A percentile compares a stretch with the other conserved stretches of the same genome.
These are phyloP conservation scores for Chymomyza procnemis DNA, from an alignment of 2,888 invertebrate genomes.

Conservation along the genomic window DNA sequence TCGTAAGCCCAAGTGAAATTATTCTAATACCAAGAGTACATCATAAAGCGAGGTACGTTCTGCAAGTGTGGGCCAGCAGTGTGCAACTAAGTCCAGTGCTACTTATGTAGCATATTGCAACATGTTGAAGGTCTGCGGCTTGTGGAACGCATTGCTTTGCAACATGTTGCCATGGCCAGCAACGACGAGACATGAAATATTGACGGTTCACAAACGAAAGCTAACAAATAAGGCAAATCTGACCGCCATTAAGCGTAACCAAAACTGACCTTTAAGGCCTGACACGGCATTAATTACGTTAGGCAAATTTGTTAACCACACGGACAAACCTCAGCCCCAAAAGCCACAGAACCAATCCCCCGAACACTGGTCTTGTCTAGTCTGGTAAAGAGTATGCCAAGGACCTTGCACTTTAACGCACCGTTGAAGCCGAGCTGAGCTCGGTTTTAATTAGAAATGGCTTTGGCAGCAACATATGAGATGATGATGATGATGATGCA, in stretches of 20 bases:
- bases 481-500: too few species aligned
- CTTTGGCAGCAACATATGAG: neutral
- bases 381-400: neutral
- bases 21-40: neutral
- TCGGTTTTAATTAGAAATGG: neutral
- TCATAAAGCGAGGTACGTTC: neutral
- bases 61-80: neutral
- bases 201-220: neutral
- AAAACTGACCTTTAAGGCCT: neutral
- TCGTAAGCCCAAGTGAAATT: neutral
- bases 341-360: neutral
- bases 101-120: neutral
- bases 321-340: neutral
- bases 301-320: neutral
- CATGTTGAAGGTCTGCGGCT: neutral
- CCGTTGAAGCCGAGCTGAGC: neutral
- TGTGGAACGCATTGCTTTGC: neutral
- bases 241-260: slow-evolving; percentile 1
- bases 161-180: slow-evolving; percentile 7
- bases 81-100: neutral
- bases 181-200: neutral
- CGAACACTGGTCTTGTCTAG: neutral
- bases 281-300: neutral
- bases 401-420: neutral
- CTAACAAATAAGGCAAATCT: neutral